Evolutionary conservation across 2,797 vertebrate genomes (phyloP).

Genomic region (Thunnus albacares): DNA sequence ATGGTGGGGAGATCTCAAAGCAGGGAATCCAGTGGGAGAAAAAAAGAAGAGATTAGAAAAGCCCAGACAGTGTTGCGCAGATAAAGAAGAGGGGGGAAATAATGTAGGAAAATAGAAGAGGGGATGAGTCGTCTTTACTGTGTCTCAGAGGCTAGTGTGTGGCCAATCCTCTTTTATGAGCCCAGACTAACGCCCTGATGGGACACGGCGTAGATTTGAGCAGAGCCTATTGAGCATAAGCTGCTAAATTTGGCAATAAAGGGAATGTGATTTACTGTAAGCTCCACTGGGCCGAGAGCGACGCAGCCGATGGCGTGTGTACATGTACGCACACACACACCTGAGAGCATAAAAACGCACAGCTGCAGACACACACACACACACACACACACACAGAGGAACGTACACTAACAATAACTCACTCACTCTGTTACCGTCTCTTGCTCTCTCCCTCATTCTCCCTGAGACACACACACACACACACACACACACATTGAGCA

Average conservation of each 20-base stretch:
- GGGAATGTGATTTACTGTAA: conserved; percentile 98
- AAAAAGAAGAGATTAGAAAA: conserved; percentile 90
- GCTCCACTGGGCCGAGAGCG: conserved; percentile 95
- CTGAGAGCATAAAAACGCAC: conserved; percentile 51
- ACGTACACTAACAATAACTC: conserved; percentile 72
- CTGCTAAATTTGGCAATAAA: conserved; percentile 99
- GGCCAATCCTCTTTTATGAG: conserved; percentile 94
- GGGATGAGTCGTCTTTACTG: conserved; percentile 91
- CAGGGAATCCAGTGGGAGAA: conserved; percentile 85
- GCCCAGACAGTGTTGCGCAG: conserved; percentile 93
- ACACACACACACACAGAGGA: conserved; percentile 35
- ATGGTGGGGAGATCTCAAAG: conserved; percentile 70
- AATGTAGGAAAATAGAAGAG: conserved; percentile 83
- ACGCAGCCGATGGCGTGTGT: conserved; percentile 87
- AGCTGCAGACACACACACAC: conserved; percentile 47
- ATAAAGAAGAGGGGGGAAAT: conserved; percentile 66
- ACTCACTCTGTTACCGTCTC: conserved; percentile 76
- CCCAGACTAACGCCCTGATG: conserved; percentile 95
- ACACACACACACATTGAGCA: conserved; percentile 35
- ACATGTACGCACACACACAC: conserved; percentile 50
- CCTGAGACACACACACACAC: conserved; percentile 78
- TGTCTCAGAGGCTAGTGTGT: conserved; percentile 82
- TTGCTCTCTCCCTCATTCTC: conserved; percentile 63
- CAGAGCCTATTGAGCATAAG: conserved; percentile 96
- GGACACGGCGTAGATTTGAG: conserved; percentile 94